Base-by-base conservation (phyloP, 2,113 vertebrate species). In the Myocastor coypus region DNA sequence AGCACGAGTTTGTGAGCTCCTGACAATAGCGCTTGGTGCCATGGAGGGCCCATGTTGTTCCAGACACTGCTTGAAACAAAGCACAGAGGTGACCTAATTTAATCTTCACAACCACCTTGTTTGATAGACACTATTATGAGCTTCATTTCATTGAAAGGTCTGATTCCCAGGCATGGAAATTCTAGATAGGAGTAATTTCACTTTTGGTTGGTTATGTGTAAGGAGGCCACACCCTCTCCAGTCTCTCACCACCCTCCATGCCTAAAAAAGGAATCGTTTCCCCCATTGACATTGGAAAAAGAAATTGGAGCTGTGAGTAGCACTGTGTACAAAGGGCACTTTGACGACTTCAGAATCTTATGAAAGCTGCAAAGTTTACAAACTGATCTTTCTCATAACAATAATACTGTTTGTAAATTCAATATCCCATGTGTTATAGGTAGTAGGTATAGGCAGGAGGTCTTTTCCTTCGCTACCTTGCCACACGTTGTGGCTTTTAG, bases 1-100 rank as follows among this genome's bases (percentile, higher is more conserved):
- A n/a, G 12, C 20, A 2, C 22, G 12, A 77, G 5, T 37, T 34
- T 37, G 37, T 66, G 26, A 24, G 75, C 3, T 14, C 3, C 24
- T 30, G 11, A 22, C 64, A 4, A 57, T 4, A 81, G 13, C 37
- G 24, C 7, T 7, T 1, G 55, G 3, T 12, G 16, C 30, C 37
- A 34, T 2, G 2, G 2, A 24, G 14, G 1, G 0, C 13, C 34
- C 12, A 2, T 0, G 22, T 11, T 28, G 3, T 42, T 2, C 64
- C 50, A n/a, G 26, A 19, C 24, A 5, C 73, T 24, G 12, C 46
- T 14, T 14, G 40, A 0, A 30, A 42, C 20, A 4, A 1, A 7
- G 4, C 7, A 13, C 0, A 13, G 6, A 10, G 4, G 37, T 59
- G 12, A 46, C 37, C n/a, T 77, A 32, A n/a, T 17, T 61, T 57